Base-by-base conservation (phyloP, 2,113 vertebrate species). In the Tachuris rubrigastra region DNA sequence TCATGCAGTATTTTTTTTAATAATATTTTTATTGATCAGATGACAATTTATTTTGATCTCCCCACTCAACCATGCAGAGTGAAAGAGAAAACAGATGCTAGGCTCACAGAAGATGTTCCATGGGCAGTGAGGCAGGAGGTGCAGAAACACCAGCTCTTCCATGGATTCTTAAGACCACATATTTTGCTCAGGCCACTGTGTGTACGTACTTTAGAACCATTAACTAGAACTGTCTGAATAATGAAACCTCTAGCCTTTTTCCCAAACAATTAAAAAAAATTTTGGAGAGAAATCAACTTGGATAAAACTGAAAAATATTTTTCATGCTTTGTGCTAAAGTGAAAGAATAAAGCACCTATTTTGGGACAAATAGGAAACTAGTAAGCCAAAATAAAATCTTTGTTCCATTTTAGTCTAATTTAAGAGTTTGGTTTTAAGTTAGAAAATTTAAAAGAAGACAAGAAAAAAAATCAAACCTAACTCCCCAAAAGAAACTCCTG, bases 151-250 rank as follows among this genome's bases (percentile, higher is more conserved):
- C 49, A 81, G 46, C 30, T 87, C 12, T 59, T 67, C 55, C 31
- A 10, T 3, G 2, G 39, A 44, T 37, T 30, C 25, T 33, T 27
- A 28, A 28, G 19, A 12, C 30, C 3, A 8, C 4, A 0, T 17
- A 71, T 9, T 67, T 88, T 39, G 4, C 31, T 81, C 17, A 75
- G 46, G 60, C 11, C 44, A 22, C 35, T 1, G 0, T 1, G 21
- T 52, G 8, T 15, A 28, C 5, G 12, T 25, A 31, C 39, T 83
- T 71, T 20, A 55, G 39, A 55, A 59, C 33, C 44, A 56, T 31
- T 90, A 67, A 39, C 12, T 35, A 67, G 19, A 78, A 47, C 12
- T 78, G 14, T 23, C 60, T 35, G 23, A 84, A 77, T n/a, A 92
- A 81, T 33, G 17, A 10, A 59, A 33, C 17, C 42, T 80, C 16